Conservation (phyloP, 2,797 vertebrate species). For the Enteromius viviparus region DNA sequence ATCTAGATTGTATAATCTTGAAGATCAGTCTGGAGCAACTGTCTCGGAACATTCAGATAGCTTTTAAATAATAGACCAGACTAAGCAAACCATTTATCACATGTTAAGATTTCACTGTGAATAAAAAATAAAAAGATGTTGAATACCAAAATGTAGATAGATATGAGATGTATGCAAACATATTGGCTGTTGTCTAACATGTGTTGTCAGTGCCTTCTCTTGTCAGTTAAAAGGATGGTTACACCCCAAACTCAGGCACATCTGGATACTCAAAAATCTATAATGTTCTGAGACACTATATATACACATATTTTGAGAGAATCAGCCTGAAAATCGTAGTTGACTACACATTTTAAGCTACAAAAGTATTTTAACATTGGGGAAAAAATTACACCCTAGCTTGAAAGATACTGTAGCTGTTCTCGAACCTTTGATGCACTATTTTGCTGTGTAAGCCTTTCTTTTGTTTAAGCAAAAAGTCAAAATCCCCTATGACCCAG, state of each 20-base stretch:
- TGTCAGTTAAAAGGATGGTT: not conserved
- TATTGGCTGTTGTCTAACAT: not conserved
- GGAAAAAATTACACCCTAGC: not conserved
- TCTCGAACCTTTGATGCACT: not conserved
- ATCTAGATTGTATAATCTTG: constrained; percentile 8
- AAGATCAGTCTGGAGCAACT: constrained; percentile 5
- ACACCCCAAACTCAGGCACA: not conserved
- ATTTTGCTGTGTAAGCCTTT: not conserved
- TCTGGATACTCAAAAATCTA: not conserved
- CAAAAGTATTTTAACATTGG: not conserved
- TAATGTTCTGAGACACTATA: not conserved
- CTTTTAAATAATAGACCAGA: not conserved
- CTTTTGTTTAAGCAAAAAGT: constrained; percentile 14
- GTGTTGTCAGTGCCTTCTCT: not conserved
- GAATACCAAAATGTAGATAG: not conserved
- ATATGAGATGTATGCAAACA: not conserved
- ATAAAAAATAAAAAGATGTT: not conserved
- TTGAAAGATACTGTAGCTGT: not conserved
- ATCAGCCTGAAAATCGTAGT: not conserved
- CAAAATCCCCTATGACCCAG: constrained; percentile 41
- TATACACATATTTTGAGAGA: not conserved
- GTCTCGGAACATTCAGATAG: not conserved
- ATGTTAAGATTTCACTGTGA: not conserved
- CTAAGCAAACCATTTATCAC: not conserved
- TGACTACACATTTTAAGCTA: not conserved